phyloP scores from a whole-genome alignment of 2,888 invertebrate genomes.

The Cosmopolites sordidus region DNA sequence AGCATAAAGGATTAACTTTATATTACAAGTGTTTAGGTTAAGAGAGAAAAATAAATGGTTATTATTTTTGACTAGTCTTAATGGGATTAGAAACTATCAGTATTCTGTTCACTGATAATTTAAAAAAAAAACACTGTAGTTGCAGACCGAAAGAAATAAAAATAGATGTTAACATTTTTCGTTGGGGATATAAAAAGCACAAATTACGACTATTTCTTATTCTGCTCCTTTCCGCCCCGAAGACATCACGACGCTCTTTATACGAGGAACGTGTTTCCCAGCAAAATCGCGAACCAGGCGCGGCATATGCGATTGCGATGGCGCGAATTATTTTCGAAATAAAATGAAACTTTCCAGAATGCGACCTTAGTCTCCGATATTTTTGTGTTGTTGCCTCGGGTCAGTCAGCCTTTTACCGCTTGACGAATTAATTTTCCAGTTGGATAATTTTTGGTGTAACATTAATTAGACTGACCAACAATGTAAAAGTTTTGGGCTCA shows the following conservation, averaged over 20 bases:
- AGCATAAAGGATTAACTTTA: too few relatives aligned
- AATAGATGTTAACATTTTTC: too few relatives aligned
- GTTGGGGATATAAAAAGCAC: neutral
- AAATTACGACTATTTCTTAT: neutral
- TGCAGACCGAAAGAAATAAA: too few relatives aligned
- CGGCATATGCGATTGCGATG: neutral
- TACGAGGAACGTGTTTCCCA: neutral
- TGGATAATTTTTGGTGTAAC: too few relatives aligned
- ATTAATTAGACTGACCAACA: too few relatives aligned
- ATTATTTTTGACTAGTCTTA: too few relatives aligned
- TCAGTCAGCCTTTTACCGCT: neutral
- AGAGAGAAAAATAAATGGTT: too few relatives aligned
- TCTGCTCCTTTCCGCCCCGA: neutral
- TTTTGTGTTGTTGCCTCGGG: neutral
- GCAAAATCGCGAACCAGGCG: neutral
- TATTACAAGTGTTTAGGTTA: too few relatives aligned
- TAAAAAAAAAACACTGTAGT: too few relatives aligned
- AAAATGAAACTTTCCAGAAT: neutral
- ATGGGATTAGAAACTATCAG: too few relatives aligned
- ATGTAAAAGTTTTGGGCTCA: too few relatives aligned
- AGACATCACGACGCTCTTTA: neutral
- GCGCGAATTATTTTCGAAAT: constrained; percentile 1
- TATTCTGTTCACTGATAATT: too few relatives aligned
- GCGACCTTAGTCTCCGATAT: neutral
- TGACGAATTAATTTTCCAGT: neutral